These are phyloP conservation scores for Tapera naevia DNA, from an alignment of 2,797 vertebrate species.

Conservation along the genomic window DNA sequence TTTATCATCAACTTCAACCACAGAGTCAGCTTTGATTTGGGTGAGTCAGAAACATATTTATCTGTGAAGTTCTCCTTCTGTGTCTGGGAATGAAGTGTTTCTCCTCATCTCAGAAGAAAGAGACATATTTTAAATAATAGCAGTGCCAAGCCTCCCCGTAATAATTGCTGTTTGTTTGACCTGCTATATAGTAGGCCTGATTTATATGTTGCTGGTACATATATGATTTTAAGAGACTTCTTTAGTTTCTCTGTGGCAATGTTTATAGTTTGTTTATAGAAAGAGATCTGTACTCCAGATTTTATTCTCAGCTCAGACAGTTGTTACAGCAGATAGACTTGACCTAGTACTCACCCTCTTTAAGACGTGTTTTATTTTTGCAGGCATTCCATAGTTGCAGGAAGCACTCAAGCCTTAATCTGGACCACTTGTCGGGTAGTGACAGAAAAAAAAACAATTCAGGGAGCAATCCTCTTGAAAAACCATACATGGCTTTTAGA, in stretches of 20 bases:
- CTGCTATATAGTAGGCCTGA: neutral
- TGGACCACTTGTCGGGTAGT: neutral
- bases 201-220: neutral
- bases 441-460: neutral
- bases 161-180: constrained; percentile 15
- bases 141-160: neutral
- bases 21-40: constrained; percentile 53
- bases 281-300: constrained; percentile 7
- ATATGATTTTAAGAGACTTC: constrained; percentile 9
- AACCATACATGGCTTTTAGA: neutral
- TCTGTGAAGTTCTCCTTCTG: constrained; percentile 39
- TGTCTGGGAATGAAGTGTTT: constrained; percentile 41
- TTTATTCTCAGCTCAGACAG: neutral
- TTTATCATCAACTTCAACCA: constrained; percentile 30
- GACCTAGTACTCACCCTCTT: constrained; percentile 38
- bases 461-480: neutral
- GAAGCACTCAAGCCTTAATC: constrained; percentile 31
- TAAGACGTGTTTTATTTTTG: constrained; percentile 36
- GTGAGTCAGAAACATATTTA: constrained; percentile 52
- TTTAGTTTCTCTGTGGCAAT: neutral
- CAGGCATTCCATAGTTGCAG: constrained; percentile 26
- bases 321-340: neutral
- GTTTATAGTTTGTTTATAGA: neutral
- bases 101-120: constrained; percentile 27
- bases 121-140: neutral